These are phyloP conservation scores for Gobionotothen gibberifrons DNA, from an alignment of 2,797 vertebrate genomes.

Conservation along the genomic window DNA sequence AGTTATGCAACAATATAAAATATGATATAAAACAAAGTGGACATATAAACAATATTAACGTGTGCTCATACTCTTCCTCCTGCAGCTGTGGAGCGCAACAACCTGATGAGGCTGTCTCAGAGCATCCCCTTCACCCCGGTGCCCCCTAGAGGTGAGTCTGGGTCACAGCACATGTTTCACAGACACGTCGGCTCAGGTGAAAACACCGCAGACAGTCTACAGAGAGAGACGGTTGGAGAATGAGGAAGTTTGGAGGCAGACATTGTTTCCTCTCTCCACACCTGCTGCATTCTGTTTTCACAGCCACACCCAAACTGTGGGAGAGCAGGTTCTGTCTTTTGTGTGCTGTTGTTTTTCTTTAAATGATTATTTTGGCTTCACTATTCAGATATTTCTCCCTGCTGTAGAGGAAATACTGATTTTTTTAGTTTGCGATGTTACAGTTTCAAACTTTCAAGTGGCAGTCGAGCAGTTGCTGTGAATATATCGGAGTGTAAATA, in stretches of 20 bases:
- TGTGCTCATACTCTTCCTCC: conserved; percentile 1
- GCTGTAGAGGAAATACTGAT: not conserved
- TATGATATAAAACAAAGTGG: no score
- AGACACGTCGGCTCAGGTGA: not conserved
- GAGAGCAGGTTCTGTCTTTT: not conserved
- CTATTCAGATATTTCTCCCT: not conserved
- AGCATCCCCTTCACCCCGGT: conserved; percentile 99
- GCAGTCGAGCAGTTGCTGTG: not conserved
- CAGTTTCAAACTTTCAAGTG: not conserved
- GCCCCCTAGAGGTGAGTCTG: conserved; percentile 93
- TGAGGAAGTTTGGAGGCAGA: conserved; percentile 47
- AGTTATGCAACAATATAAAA: no score
- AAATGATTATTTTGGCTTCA: not conserved
- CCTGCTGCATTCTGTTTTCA: conserved; percentile 17
- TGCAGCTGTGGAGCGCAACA: conserved; percentile 98
- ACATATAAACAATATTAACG: conserved; percentile 1
- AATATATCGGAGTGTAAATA: not conserved
- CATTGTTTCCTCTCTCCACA: not conserved
- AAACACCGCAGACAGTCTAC: not conserved
- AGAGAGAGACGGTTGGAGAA: conserved; percentile 30
- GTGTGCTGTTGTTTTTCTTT: not conserved
- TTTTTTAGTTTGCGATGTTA: not conserved
- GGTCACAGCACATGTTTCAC: not conserved
- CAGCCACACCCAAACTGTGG: not conserved
- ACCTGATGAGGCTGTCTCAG: conserved; percentile 98